Percentiles rank a stretch among this genome's conserved stretches.
These are phyloP conservation scores for Pantherophis alleghaniensis DNA, from an alignment of 2,797 vertebrate genomes.

Conservation along the genomic window DNA sequence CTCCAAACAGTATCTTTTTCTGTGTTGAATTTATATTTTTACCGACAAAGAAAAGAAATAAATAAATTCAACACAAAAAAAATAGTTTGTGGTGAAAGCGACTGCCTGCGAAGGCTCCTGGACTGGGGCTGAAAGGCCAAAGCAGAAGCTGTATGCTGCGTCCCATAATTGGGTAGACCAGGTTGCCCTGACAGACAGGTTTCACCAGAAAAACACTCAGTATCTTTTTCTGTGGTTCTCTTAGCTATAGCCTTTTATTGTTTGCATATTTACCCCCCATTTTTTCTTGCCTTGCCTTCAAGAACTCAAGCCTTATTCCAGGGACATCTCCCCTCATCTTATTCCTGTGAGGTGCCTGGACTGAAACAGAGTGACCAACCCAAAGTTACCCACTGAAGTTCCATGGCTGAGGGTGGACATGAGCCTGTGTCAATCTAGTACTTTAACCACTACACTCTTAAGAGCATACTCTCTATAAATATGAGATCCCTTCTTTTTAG, in stretches of 20 bases:
- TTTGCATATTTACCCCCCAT: neutral
- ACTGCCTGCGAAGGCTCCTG: no score
- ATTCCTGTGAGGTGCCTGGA: neutral
- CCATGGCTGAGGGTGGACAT: neutral
- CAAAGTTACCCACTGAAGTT: neutral
- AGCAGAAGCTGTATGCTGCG: no score
- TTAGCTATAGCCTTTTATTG: neutral
- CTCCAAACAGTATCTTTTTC: neutral
- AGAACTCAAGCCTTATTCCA: neutral
- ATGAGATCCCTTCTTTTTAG: constrained; percentile 32
- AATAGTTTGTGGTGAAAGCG: no score
- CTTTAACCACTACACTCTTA: neutral
- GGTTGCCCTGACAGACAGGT: no score
- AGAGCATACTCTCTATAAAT: constrained; percentile 30
- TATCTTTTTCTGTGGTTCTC: neutral
- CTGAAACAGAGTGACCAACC: neutral
- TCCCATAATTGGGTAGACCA: no score
- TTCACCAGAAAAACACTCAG: no score
- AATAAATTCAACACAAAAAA: no score
- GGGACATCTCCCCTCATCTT: neutral
- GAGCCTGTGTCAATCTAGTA: neutral
- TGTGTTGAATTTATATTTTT: neutral
- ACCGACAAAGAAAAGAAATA: no score
- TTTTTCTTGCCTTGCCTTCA: neutral
- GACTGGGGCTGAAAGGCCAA: no score